Evolutionary conservation across 2,888 invertebrate genomes (phyloP).

Genomic region (Tenthredo notha): DNA sequence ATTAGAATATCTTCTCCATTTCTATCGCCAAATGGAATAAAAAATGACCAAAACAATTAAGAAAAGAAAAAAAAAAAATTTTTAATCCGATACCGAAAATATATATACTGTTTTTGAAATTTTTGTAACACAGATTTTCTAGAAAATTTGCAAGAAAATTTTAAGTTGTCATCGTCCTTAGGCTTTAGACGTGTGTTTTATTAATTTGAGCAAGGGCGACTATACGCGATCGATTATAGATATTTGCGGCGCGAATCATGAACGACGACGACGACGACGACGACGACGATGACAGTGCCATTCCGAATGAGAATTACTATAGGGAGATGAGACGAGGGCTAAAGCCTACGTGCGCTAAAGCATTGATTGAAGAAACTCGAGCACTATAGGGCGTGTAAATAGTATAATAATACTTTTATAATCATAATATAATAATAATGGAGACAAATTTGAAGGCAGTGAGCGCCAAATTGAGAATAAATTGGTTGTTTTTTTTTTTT

Average conservation of each 20-base stretch:
- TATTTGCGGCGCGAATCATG: not conserved
- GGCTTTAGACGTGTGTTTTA: constrained; percentile 13
- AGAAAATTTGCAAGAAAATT: constrained; percentile 1
- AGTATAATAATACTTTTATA: constrained; percentile 70
- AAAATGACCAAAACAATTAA: not conserved
- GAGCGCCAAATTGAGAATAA: not conserved
- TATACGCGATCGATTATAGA: not conserved
- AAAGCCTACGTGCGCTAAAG: constrained; percentile 6
- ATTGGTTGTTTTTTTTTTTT: not conserved
- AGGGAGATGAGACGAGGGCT: not conserved
- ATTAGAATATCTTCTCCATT: not conserved
- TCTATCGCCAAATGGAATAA: not conserved
- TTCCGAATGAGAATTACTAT: not conserved
- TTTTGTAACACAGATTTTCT: not conserved
- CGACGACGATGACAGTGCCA: constrained; percentile 37
- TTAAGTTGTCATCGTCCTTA: not conserved
- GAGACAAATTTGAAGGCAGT: constrained; percentile 29
- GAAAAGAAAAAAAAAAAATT: not conserved
- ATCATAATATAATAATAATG: constrained; percentile 57
- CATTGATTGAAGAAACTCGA: constrained; percentile 56
- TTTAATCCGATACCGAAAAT: too few relatives aligned
- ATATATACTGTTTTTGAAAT: not conserved
- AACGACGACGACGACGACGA: too few relatives aligned
- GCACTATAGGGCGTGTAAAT: constrained; percentile 66
- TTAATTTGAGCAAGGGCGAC: not conserved